Evolutionary conservation across 2,888 invertebrate genomes (phyloP).

Genomic region (Ectobius pallidus): DNA sequence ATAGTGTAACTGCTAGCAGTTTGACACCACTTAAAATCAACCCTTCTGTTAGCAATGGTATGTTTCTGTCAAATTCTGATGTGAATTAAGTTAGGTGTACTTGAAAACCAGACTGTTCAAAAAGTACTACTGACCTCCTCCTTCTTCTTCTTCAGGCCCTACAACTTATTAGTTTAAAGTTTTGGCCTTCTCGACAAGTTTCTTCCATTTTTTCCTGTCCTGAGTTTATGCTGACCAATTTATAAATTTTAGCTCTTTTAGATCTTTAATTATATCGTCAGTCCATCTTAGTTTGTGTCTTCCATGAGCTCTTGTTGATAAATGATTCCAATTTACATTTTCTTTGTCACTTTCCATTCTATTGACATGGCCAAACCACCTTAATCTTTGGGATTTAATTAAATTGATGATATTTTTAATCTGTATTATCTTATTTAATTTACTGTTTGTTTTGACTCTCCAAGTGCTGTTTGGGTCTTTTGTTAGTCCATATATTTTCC

Average conservation of each 20-base stretch:
- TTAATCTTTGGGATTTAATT: no score
- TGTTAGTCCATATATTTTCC: no score
- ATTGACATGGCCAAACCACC: no score
- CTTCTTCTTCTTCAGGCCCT: neutral
- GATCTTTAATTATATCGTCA: neutral
- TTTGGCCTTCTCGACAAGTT: neutral
- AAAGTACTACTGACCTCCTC: neutral
- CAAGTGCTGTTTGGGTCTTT: no score
- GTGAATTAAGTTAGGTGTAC: neutral
- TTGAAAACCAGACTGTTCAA: neutral
- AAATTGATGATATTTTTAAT: slow-evolving; percentile 37
- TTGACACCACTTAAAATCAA: slow-evolving; percentile 9
- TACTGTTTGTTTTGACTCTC: no score
- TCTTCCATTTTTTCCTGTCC: neutral
- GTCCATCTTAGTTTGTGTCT: no score
- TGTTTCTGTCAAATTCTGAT: no score
- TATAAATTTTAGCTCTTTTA: neutral
- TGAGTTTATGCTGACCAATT: neutral
- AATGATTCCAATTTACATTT: neutral
- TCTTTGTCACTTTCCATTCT: slow-evolving; percentile 62
- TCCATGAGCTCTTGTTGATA: neutral
- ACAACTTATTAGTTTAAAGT: neutral
- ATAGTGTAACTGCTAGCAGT: slow-evolving; percentile 9
- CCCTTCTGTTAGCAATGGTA: slow-evolving; percentile 6
- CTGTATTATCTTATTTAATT: neutral